Evolutionary conservation across 2,888 invertebrate genomes (phyloP), one percentile per base, ranked within the genome.

Genomic region (Spisula subtruncata): DNA sequence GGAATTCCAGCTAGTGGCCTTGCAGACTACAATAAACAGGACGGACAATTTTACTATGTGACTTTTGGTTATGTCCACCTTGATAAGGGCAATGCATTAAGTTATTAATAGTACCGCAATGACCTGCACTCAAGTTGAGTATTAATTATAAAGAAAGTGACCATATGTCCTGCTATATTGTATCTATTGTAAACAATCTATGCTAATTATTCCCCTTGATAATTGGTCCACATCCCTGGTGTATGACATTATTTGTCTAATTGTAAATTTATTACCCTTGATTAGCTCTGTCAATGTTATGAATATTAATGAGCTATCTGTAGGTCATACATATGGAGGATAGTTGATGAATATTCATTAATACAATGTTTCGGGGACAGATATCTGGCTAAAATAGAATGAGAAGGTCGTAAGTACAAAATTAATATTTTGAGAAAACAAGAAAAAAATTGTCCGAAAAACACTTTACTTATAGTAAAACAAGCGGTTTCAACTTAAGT

Each of bases 241-340:
- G 32, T 14, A 35, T 75, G 16, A n/a, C 16, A 35, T 75, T 32
- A 32, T 32, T 35, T 35, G 12, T 25, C 32, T 75, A 12, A 35
- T 75, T 75, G 6, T 18, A n/a, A n/a, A n/a, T 75, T 35, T 16
- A 20, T 35, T 32, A 75, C 16, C 25, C 75, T 75, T 35, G 32
- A 75, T 75, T 66, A 66, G 60, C 25, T n/a, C 60, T 66, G 25
- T 25, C 25, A 35, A 6, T 18, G 25, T 32, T 18, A 75, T 75
- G 75, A 75, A 75, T 75, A 75, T 75, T 75, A 32, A 75, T 75
- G 75, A 75, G 75, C 6, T 25, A 66, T 66, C 60, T 75, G 32
- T 75, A 35, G n/a, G 32, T 12, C 35, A 75, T 75, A 32, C 35
- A 35, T 35, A 18, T 32, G 32, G 35, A 35, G 35, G 10, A 35